Base-by-base conservation (phyloP, 2,888 invertebrate genomes). In the Dynastes grantii region DNA sequence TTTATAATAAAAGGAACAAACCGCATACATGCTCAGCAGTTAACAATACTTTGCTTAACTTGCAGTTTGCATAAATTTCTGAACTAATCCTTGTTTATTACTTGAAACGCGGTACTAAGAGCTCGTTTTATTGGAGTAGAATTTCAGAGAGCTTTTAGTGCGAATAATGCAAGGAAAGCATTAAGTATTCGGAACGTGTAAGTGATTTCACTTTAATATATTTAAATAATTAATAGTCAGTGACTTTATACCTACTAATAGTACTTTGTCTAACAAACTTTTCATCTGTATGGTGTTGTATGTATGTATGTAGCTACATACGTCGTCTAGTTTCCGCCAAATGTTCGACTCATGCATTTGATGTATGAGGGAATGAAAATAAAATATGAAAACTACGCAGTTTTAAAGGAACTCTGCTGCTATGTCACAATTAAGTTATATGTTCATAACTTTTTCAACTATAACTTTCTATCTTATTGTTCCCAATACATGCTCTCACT, bases 31-130 rank as follows among this genome's bases (percentile, higher is more conserved):
- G 27, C 55, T 55, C 29, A 53, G 58, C 71, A 71, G 68, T 71
- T 71, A 55, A 71, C 58, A 71, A 55, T 37, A 37, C 71, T 71
- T 55, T 55, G 58, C 58, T 32, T 71, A 55, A 71, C 55, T 58
- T 40, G 55, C 58, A 71, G 71, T 71, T 71, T 71, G 71, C 53
- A 71, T 71, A 55, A 71, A 71, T 71, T 71, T 71, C 58, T 2
- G 32, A 58, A 58, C 71, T 71, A 71, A 71, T 71, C 58, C 71
- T 71, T 71, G 71, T 71, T 71, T 71, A 58, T 71, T 71, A 55
- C 71, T n/a, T 55, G 71, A 71, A 71, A 71, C 55, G 71, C 37
- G 53, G 55, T n/a, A 71, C 27, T 53, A 53, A 70, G 53, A 55
- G 55, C 37, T 27, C 11, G 32, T 71, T 55, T 37, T 6, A 40